Base-by-base conservation (phyloP, 1,140 invertebrate species). In the Dendrolimus punctatus region DNA sequence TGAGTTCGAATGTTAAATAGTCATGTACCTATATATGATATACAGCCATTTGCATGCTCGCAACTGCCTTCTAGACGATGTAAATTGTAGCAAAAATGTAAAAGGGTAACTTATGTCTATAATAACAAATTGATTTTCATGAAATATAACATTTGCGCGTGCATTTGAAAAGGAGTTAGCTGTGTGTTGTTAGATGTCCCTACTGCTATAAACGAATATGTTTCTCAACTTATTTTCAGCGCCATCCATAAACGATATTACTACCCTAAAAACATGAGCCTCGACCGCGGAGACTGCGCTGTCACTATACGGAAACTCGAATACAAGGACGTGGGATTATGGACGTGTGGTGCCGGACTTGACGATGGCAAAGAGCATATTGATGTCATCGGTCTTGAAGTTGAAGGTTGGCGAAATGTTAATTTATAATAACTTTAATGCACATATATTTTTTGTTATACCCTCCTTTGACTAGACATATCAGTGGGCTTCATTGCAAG, bases 281-380 rank as follows among this genome's bases (percentile, higher is more conserved):
- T 80, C 8, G 78, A 86, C 46, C 62, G 78, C 6, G 83, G 83
- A 2, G 78, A 84, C 48, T 86, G 83, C 52, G 75, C 75, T 0
- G 80, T 86, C 2, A 81, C 79, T 0, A 83, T 86, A 8, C 50
- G 48, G 4, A 71, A 71, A 51, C 71, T 79, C 6, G 71, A 71
- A 45, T 70, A 81, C 41, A 73, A 82, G 5, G 83, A 86, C 44
- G 57, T 69, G 4, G 83, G 83, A 0, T 0, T 47, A 7, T 86
- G 83, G 83, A 83, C 66, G 0, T 86, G 83, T 42, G 73, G 76
- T 0, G 83, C 71, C 5, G 71, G 75, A 0, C 62, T 84, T 4
- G 73, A 80, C 2, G 73, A 83, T 39, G 71, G 71, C 5, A 65
- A 77, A 38, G 80, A 80, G 39, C 64, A 79, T 43, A 70, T 55